Conservation (phyloP, 2,797 vertebrate species). For the Acrocephalus scirpaceus region DNA sequence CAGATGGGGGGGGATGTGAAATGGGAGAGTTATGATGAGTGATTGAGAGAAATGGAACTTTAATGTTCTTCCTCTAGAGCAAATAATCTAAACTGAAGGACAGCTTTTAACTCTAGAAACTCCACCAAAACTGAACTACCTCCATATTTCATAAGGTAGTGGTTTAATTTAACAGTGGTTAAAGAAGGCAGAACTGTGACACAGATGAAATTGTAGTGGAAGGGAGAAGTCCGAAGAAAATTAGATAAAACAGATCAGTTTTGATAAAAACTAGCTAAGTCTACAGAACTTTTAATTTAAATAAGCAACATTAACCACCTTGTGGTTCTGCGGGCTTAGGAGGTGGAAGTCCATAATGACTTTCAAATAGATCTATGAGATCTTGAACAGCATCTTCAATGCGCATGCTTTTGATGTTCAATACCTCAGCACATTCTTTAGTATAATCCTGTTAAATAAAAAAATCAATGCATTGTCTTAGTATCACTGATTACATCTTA, state of each 20-base stretch:
- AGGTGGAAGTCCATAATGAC: conserved; percentile 71
- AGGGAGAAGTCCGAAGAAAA: not conserved
- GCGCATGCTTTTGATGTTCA: conserved; percentile 77
- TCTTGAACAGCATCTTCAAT: conserved; percentile 81
- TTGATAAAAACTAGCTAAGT: not conserved
- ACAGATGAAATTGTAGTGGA: not conserved
- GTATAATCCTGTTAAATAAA: conserved; percentile 73
- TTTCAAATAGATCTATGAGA: conserved; percentile 75
- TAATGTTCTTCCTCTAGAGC: not conserved
- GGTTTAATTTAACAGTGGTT: not conserved
- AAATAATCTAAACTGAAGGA: not conserved
- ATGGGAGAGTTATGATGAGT: not conserved
- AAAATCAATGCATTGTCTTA: not conserved
- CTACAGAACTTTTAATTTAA: not conserved
- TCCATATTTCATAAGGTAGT: not conserved
- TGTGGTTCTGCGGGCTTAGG: not conserved
- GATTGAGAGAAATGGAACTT: not conserved
- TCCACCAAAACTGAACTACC: not conserved
- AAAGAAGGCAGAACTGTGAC: not conserved
- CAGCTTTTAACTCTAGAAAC: not conserved
- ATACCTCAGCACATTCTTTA: conserved; percentile 74
- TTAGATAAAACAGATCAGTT: not conserved
- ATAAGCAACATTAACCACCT: conserved; percentile 69
- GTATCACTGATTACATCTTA: not conserved
- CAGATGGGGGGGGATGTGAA: accelerated